Conservation (phyloP, 1,140 invertebrate genomes). For the Camponotus vicinus region DNA sequence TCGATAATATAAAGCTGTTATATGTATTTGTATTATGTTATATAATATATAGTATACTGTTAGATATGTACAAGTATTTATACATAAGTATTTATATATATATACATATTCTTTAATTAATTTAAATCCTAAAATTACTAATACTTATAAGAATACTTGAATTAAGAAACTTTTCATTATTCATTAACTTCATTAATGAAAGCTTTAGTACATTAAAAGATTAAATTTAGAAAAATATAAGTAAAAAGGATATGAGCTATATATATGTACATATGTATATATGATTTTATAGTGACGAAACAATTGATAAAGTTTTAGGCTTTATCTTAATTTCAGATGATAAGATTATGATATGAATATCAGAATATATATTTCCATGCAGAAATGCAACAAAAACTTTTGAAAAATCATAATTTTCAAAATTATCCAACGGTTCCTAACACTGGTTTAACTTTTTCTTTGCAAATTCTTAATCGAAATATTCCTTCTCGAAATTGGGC, state of each 20-base stretch:
- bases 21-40: background rate
- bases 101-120: background rate
- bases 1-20: slow-evolving; percentile 1
- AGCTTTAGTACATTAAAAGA: background rate
- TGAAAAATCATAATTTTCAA: slow-evolving; percentile 40
- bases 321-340: slow-evolving; percentile 1
- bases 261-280: too few species aligned
- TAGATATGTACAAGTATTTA: too few species aligned
- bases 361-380: background rate
- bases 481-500: slow-evolving; percentile 30
- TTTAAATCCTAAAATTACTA: background rate
- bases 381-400: slow-evolving; percentile 3
- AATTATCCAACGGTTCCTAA: background rate
- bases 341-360: background rate
- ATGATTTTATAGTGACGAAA: background rate
- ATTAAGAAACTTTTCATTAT: background rate
- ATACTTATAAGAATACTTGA: background rate
- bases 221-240: background rate
- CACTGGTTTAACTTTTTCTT: slow-evolving; percentile 13
- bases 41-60: too few species aligned
- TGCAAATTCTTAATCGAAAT: slow-evolving; percentile 48
- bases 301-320: background rate
- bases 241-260: background rate
- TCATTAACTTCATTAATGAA: too few species aligned
- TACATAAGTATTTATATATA: too few species aligned